Conservation (phyloP, 1,140 invertebrate genomes). For the Leptinotarsa texana region DNA sequence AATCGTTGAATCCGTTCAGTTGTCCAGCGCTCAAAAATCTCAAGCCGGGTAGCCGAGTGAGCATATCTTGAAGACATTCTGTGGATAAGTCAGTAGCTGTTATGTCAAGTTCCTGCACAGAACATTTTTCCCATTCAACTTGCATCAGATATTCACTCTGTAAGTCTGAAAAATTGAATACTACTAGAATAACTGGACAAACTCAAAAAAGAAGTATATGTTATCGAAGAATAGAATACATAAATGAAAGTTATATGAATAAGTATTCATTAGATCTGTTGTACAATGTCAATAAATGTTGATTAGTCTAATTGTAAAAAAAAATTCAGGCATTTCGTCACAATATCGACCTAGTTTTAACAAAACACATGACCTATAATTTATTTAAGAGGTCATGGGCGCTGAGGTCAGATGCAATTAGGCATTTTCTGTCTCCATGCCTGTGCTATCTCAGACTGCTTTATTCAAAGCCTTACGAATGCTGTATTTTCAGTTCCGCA, state of each 20-base stretch:
- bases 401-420: too few relatives aligned
- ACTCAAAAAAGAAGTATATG: neutral
- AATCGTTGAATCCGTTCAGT: conserved; percentile 96
- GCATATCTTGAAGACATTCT: conserved; percentile 91
- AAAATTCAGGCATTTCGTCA: too few relatives aligned
- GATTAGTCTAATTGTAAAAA: too few relatives aligned
- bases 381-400: too few relatives aligned
- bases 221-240: neutral
- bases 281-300: too few relatives aligned
- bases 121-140: conserved; percentile 97
- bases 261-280: too few relatives aligned
- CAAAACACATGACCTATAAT: too few relatives aligned
- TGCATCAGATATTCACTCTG: conserved; percentile 89
- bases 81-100: conserved; percentile 94
- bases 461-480: too few relatives aligned
- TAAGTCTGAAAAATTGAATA: conserved; percentile 64
- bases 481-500: too few relatives aligned
- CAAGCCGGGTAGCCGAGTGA: conserved; percentile 84
- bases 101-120: conserved; percentile 92
- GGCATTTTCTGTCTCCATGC: too few relatives aligned
- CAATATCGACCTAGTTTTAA: too few relatives aligned
- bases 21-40: conserved; percentile 93
- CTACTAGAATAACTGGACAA: neutral
- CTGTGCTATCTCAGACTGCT: too few relatives aligned
- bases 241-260: neutral